phyloP scores from a whole-genome alignment of 1,140 invertebrate species.

The Rhyzopertha dominica region DNA sequence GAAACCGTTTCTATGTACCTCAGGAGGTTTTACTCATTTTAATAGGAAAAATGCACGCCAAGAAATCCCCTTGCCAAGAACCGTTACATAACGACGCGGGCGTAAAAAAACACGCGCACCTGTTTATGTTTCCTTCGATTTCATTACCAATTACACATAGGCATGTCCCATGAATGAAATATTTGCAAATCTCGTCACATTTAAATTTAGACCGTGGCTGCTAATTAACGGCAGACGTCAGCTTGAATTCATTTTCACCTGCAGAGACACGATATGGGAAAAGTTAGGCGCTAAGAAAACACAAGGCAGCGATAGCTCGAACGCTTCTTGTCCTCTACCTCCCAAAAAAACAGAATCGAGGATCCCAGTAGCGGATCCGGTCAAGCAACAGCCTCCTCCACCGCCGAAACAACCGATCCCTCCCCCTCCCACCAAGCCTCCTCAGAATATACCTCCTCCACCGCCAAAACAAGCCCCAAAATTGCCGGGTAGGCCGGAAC shows the following conservation, averaged over 20 bases:
- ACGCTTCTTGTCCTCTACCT: slow-evolving; percentile 18
- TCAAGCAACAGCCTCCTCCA: background rate
- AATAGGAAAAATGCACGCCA: too few species aligned
- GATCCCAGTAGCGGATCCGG: slow-evolving; percentile 16
- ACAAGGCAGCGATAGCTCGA: background rate
- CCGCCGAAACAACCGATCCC: slow-evolving; percentile 15
- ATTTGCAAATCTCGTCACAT: too few species aligned
- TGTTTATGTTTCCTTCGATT: too few species aligned
- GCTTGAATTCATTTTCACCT: slow-evolving; percentile 28
- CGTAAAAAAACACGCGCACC: too few species aligned
- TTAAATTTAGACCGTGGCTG: too few species aligned
- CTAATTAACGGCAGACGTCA: too few species aligned
- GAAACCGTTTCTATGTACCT: too few species aligned
- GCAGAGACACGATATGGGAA: slow-evolving; percentile 28
- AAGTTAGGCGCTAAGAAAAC: slow-evolving; percentile 23
- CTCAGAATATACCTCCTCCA: slow-evolving; percentile 5
- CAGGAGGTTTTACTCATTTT: too few species aligned
- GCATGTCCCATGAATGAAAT: too few species aligned
- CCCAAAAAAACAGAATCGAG: slow-evolving; percentile 23
- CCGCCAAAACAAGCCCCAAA: slow-evolving; percentile 4
- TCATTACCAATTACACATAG: too few species aligned
- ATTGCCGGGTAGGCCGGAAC: slow-evolving; percentile 14
- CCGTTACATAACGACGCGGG: too few species aligned
- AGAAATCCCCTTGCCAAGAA: too few species aligned
- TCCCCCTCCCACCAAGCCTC: slow-evolving; percentile 11